A percentile compares a stretch with the other conserved stretches of the same genome.
phyloP scores from a whole-genome alignment of 2,888 invertebrate species.

The Scelioninae gen. 1 region DNA sequence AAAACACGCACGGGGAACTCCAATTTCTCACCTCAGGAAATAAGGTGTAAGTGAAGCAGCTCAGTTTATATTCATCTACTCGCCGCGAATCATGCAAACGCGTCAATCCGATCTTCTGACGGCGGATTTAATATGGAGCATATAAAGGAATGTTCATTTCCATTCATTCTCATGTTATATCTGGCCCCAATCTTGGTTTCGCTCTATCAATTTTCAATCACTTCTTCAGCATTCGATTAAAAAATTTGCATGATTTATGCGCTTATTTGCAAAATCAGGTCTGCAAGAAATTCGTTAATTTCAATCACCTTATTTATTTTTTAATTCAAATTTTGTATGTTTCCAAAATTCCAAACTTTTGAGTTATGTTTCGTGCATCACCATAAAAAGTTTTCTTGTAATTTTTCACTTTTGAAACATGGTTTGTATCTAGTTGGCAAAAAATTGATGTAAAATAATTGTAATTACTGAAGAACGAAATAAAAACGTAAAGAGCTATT shows the following conservation, averaged over 20 bases:
- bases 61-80: conserved; percentile 48
- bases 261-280: too few species aligned
- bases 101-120: conserved; percentile 59
- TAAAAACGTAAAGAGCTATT: too few species aligned
- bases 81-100: conserved; percentile 51
- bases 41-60: conserved; percentile 50
- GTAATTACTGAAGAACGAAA: too few species aligned
- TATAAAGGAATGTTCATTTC: conserved; percentile 42
- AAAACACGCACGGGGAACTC: conserved; percentile 49
- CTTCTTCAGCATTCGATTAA: conserved; percentile 21
- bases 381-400: too few species aligned
- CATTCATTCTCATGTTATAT: conserved; percentile 30
- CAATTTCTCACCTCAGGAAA: conserved; percentile 57
- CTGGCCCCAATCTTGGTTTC: conserved; percentile 37
- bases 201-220: conserved; percentile 39
- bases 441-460: too few species aligned
- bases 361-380: too few species aligned
- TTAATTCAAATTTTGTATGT: too few species aligned
- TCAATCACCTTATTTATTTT: too few species aligned
- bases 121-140: conserved; percentile 39
- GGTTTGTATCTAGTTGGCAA: too few species aligned
- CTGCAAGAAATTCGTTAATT: too few species aligned
- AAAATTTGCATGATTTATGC: conserved; percentile 19
- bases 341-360: too few species aligned
- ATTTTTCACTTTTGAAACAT: too few species aligned